Percentiles rank a stretch among this genome's conserved stretches.
Conservation (phyloP, 2,113 vertebrate genomes). For the Phalacrocorax carbo region DNA sequence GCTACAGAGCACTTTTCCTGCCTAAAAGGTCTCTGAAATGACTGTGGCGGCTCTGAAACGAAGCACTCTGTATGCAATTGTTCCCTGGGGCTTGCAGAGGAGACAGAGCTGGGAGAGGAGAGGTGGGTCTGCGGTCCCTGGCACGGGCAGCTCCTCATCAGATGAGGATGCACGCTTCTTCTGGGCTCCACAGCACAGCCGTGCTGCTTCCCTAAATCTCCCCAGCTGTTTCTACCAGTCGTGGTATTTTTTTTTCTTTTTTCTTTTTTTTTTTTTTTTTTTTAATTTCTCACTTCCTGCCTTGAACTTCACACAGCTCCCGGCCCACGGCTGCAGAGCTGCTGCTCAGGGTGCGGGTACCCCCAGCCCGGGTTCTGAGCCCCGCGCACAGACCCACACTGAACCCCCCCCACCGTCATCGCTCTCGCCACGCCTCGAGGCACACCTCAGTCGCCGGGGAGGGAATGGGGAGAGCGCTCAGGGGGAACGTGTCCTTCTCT, state of each 20-base stretch:
- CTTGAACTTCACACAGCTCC: slow-evolving; percentile 34
- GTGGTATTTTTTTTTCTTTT: neutral
- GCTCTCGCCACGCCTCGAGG: neutral
- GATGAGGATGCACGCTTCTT: neutral
- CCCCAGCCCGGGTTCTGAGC: neutral
- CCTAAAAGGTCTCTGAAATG: slow-evolving; percentile 66
- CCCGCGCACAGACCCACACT: rapidly evolving
- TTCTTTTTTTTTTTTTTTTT: neutral
- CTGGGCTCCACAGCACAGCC: neutral
- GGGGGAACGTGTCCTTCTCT: neutral
- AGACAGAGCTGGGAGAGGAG: slow-evolving; percentile 38
- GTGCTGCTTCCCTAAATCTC: slow-evolving; percentile 32
- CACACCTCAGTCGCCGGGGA: neutral
- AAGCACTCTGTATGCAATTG: slow-evolving; percentile 61
- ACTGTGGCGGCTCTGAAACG: slow-evolving; percentile 60
- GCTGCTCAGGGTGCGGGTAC: neutral
- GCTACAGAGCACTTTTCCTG: slow-evolving; percentile 62
- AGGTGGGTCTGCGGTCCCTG: slow-evolving; percentile 35
- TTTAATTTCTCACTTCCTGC: slow-evolving; percentile 52
- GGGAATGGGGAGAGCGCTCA: neutral
- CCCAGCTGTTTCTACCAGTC: neutral
- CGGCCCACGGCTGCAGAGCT: neutral
- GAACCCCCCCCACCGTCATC: neutral
- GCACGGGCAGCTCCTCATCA: slow-evolving; percentile 12
- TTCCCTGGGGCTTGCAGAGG: slow-evolving; percentile 65